These are phyloP conservation scores for Cephus sareptanus DNA, from an alignment of 2,888 invertebrate genomes.

Conservation along the genomic window DNA sequence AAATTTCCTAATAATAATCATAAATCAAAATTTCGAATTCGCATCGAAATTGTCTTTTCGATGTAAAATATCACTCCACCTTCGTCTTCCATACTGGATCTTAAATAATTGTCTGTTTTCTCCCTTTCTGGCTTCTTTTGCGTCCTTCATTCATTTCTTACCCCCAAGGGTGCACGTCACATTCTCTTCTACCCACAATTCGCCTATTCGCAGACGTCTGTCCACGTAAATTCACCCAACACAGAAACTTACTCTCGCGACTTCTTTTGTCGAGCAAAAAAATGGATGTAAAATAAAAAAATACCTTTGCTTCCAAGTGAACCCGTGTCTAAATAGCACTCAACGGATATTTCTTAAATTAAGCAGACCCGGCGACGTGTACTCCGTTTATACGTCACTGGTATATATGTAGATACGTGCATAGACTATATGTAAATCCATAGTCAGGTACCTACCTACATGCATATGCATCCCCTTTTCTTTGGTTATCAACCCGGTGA, in stretches of 20 bases:
- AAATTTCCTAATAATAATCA: background rate
- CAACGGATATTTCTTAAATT: background rate
- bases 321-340: background rate
- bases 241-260: background rate
- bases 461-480: background rate
- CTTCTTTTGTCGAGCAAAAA: background rate
- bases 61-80: background rate
- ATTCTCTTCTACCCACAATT: background rate
- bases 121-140: background rate
- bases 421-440: background rate
- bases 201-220: background rate
- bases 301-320: background rate
- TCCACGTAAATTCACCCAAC: background rate
- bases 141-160: background rate
- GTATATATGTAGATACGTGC: background rate
- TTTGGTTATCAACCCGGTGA: background rate
- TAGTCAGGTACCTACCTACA: background rate
- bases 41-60: background rate
- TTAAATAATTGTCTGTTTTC: background rate
- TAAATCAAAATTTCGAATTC: background rate
- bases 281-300: background rate
- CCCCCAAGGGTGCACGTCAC: background rate
- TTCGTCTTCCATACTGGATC: background rate
- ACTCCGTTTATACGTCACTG: background rate
- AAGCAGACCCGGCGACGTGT: background rate